These are phyloP conservation scores for Pogonocherus hispidulus DNA, from an alignment of 2,888 invertebrate species.

Conservation along the genomic window DNA sequence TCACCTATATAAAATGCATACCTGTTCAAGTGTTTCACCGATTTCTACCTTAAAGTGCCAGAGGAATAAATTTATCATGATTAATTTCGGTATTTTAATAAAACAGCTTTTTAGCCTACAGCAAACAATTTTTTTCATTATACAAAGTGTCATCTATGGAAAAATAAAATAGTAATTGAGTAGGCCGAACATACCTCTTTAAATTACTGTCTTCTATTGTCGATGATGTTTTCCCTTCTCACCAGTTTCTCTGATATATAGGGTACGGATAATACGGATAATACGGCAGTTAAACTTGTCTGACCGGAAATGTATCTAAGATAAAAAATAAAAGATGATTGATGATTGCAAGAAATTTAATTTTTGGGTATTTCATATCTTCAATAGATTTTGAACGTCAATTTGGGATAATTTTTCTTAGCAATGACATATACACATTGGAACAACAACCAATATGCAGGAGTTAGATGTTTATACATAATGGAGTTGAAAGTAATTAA, in stretches of 20 bases:
- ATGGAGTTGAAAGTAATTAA: no score
- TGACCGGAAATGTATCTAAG: no score
- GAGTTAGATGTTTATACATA: no score
- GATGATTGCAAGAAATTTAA: no score
- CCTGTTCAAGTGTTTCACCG: background rate
- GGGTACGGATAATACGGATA: background rate
- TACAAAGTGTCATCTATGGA: constrained; percentile 39
- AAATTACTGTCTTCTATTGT: constrained; percentile 46
- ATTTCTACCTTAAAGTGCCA: no score
- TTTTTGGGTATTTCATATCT: no score
- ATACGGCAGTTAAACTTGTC: background rate
- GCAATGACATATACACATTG: no score
- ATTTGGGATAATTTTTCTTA: no score
- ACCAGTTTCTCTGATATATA: constrained; percentile 21
- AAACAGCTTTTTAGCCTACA: background rate
- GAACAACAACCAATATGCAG: no score
- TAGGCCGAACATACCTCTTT: constrained; percentile 38
- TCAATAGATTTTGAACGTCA: no score
- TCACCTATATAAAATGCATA: background rate
- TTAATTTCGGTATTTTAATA: background rate
- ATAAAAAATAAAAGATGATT: background rate
- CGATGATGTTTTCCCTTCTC: constrained; percentile 41
- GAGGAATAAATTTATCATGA: no score
- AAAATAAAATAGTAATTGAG: constrained; percentile 47
- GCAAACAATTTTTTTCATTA: no score